Conservation (phyloP, 2,797 vertebrate genomes). For the Smutsia temminckii region DNA sequence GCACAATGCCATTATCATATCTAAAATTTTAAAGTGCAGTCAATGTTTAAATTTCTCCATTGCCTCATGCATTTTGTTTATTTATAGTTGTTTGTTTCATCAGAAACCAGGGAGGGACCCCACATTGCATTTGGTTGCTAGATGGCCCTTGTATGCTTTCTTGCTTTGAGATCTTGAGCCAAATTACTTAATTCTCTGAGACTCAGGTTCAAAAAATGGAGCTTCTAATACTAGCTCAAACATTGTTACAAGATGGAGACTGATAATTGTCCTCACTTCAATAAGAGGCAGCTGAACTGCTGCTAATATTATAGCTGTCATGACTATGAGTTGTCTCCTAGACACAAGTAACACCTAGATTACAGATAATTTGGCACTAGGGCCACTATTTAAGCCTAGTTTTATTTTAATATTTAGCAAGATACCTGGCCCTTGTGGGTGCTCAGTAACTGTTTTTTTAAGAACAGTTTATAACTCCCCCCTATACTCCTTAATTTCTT, state of each 20-base stretch:
- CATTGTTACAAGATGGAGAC: not conserved
- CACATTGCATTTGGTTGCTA: not conserved
- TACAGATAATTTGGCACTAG: not conserved
- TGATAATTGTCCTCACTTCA: not conserved
- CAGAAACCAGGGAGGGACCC: not conserved
- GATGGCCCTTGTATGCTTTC: not conserved
- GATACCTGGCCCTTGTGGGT: not conserved
- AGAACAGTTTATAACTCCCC: not conserved
- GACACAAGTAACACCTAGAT: not conserved
- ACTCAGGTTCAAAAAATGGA: not conserved
- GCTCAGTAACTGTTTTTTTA: not conserved
- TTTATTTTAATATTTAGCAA: conserved; percentile 19
- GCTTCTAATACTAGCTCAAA: not conserved
- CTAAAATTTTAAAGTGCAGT: conserved; percentile 32
- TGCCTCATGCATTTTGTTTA: not conserved
- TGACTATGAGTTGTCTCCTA: not conserved
- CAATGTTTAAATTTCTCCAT: not conserved
- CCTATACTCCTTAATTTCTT: not conserved
- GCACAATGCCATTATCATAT: not conserved
- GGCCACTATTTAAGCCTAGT: not conserved
- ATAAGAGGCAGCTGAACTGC: not conserved
- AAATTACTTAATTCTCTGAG: not conserved
- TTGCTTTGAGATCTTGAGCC: not conserved
- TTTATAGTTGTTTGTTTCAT: not conserved
- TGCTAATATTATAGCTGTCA: not conserved